phyloP scores from a whole-genome alignment of 2,888 invertebrate genomes.

The Drosophila flavopinicola region DNA sequence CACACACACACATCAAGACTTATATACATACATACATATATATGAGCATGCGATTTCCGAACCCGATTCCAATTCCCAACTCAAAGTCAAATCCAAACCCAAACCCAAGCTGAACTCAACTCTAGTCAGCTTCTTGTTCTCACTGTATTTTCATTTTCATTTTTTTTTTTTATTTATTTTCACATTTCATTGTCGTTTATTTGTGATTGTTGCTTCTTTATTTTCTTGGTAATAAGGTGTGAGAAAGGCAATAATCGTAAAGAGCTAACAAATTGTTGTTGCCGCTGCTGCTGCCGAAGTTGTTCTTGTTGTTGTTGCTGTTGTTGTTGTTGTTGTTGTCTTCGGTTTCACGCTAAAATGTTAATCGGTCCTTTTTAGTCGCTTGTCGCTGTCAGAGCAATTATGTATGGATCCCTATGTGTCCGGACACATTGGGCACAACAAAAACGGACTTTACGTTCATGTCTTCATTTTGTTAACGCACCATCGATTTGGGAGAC shows the following conservation, averaged over 20 bases:
- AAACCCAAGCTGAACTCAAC: constrained; percentile 11
- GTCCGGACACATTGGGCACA: no score
- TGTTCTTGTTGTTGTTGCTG: no score
- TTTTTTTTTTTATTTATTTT: constrained; percentile 47
- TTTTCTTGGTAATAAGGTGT: constrained; percentile 82
- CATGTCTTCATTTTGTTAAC: no score
- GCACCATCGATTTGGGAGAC: no score
- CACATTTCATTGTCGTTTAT: constrained; percentile 67
- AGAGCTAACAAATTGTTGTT: constrained; percentile 80
- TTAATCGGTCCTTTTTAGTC: constrained; percentile 70
- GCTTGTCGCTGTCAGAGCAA: constrained; percentile 44
- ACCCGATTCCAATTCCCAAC: constrained; percentile 29
- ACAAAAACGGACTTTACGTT: no score
- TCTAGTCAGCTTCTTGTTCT: constrained; percentile 40
- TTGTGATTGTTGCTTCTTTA: constrained; percentile 64
- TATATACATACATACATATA: constrained; percentile 13
- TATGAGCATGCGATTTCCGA: constrained; percentile 62
- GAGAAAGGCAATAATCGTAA: constrained; percentile 82
- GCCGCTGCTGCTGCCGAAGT: no score
- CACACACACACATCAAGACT: constrained; percentile 4
- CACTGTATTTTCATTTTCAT: constrained; percentile 32
- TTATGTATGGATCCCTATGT: constrained; percentile 34
- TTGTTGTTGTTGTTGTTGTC: constrained; percentile 35
- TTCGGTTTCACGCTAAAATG: constrained; percentile 72
- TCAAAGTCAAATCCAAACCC: constrained; percentile 11